Base-by-base conservation (phyloP, 2,888 invertebrate genomes). In the Vesta saturnalis region DNA sequence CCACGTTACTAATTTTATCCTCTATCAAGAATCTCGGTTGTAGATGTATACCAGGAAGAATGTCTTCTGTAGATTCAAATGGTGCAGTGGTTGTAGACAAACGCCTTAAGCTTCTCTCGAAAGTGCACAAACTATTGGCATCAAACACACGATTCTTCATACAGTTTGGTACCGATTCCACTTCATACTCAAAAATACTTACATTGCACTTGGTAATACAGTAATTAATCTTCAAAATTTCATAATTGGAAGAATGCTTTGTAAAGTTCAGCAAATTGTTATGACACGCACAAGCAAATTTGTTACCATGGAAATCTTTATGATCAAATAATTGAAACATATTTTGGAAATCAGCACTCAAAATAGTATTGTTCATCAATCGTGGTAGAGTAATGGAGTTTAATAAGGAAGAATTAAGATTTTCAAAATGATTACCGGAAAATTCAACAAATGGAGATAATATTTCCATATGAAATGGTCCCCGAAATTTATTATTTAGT, bases 291-390 rank as follows among this genome's bases (percentile, higher is more conserved):
- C 69, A 69, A 1, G 14, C 14, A 15, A 69, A 69, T 3, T 49
- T 4, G 18, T 69, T 69, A 52, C 58, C 52, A 22, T 69, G 55
- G 15, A 69, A 64, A 54, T 69, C 69, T 52, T 61, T 69, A 43
- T 57, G 58, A n/a, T 61, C 16, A n/a, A 60, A 69, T 30, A 15
- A 22, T 12, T 23, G 12, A 16, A 69, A 49, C 0, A 64, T 35
- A 1, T 15, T 15, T 2, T 57, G 21, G 14, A 43, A 52, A 30
- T 64, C 46, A 8, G 16, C 21, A 1, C 58, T 19, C 3, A 35
- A 5, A 35, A 69, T 54, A 1, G 57, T 5, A 16, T 69, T 69
- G 18, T 64, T 52, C 57, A 64, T 64, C 4, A 69, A 10, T 2
- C 61, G 8, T 15, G 64, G 14, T 22, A 58, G 43, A 15, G 35